Evolutionary conservation across 2,113 vertebrate genomes (phyloP).

Genomic region (Garra rufa): DNA sequence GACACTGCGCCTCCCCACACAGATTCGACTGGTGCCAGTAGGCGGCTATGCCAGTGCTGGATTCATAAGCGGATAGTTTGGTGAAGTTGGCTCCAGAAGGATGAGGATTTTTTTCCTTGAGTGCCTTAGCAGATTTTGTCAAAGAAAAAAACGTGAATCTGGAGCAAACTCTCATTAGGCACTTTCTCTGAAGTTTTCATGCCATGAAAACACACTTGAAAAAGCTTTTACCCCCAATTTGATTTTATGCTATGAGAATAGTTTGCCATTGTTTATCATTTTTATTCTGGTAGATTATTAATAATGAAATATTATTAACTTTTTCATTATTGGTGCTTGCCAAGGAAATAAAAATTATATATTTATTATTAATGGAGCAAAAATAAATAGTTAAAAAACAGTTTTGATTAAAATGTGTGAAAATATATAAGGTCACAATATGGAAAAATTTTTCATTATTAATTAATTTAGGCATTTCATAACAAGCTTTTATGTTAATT

Average conservation of each 20-base stretch:
- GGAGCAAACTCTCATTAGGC: background rate
- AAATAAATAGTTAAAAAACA: background rate
- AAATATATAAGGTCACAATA: background rate
- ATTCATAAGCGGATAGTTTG: conserved; percentile 21
- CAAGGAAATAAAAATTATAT: background rate
- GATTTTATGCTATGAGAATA: background rate
- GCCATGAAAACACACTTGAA: background rate
- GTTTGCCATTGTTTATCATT: background rate
- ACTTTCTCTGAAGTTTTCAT: background rate
- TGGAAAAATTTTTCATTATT: background rate
- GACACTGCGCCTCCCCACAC: conserved; percentile 15
- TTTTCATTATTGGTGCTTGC: background rate
- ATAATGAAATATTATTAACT: no score
- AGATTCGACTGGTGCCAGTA: background rate
- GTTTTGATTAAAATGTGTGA: background rate
- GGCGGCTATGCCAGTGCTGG: background rate
- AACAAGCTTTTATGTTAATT: background rate
- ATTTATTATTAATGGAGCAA: background rate
- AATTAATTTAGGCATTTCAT: background rate
- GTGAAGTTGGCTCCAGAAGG: conserved; percentile 4
- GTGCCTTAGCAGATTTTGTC: conserved; percentile 23
- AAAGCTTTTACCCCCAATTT: no score
- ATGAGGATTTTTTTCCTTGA: conserved; percentile 8
- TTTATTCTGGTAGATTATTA: background rate
- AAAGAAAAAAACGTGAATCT: background rate